A percentile compares a stretch with the other conserved stretches of the same genome.
Conservation (phyloP, 1,140 invertebrate species). For the Hyles euphorbiae region DNA sequence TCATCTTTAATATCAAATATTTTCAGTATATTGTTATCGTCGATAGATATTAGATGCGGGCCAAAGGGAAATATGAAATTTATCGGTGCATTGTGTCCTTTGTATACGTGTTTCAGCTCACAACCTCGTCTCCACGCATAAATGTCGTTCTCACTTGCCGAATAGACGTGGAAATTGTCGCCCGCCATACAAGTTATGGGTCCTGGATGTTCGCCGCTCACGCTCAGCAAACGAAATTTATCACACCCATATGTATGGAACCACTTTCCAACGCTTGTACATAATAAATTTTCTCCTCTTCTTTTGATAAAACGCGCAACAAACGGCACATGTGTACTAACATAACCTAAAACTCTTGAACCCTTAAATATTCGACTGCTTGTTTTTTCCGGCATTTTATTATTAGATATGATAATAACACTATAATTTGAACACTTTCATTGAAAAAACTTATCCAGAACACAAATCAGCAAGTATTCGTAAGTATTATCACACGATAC, state of each 20-base stretch:
- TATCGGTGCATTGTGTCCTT: slow-evolving; percentile 84
- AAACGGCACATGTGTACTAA: slow-evolving; percentile 94
- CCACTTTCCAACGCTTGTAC: slow-evolving; percentile 91
- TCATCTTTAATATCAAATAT: slow-evolving; percentile 92
- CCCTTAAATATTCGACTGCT: slow-evolving; percentile 88
- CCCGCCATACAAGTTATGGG: slow-evolving; percentile 89
- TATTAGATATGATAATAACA: no score
- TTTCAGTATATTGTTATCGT: slow-evolving; percentile 85
- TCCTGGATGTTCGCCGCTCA: slow-evolving; percentile 86
- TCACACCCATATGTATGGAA: slow-evolving; percentile 94
- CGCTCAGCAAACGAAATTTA: slow-evolving; percentile 88
- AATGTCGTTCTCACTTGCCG: slow-evolving; percentile 86
- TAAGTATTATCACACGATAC: no score
- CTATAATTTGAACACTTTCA: no score
- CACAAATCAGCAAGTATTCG: no score
- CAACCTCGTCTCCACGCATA: slow-evolving; percentile 92
- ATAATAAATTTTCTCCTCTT: slow-evolving; percentile 91
- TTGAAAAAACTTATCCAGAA: no score
- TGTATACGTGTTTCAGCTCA: slow-evolving; percentile 89
- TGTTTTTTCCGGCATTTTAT: slow-evolving; percentile 48
- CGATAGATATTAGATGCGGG: slow-evolving; percentile 89
- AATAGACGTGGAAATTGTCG: slow-evolving; percentile 89
- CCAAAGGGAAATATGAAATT: slow-evolving; percentile 92
- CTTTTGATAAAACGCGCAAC: slow-evolving; percentile 89
- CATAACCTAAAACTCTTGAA: slow-evolving; percentile 91